Conservation (phyloP, 2,797 vertebrate species). For the Merluccius polli region DNA sequence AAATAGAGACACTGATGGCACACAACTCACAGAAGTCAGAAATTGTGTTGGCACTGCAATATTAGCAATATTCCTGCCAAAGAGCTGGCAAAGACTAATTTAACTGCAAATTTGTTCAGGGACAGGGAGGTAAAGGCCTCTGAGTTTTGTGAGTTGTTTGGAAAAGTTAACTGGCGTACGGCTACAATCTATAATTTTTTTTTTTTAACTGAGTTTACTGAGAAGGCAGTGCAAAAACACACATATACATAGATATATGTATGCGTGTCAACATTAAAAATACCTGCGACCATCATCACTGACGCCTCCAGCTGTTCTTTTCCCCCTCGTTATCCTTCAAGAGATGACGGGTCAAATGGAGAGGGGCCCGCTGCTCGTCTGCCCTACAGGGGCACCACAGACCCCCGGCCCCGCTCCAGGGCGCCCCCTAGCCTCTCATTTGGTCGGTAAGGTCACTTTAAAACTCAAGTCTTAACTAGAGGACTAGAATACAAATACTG, state of each 20-base stretch:
- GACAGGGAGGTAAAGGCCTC: conserved; percentile 28
- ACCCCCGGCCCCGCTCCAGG: conserved; percentile 63
- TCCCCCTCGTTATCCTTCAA: conserved; percentile 80
- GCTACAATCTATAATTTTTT: conserved; percentile 49
- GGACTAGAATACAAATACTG: conserved; percentile 42
- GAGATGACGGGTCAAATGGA: conserved; percentile 74
- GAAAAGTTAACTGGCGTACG: conserved; percentile 50
- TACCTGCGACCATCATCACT: conserved; percentile 82
- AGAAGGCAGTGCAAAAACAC: conserved; percentile 87
- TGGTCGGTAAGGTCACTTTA: conserved; percentile 46
- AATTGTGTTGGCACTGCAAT: conserved; percentile 27
- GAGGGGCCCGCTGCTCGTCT: conserved; percentile 70
- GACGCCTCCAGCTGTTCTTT: conserved; percentile 81
- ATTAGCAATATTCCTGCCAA: conserved; percentile 26
- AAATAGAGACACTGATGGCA: conserved; percentile 53
- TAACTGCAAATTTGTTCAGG: not conserved
- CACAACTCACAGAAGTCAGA: conserved; percentile 71
- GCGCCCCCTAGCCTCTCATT: conserved; percentile 63
- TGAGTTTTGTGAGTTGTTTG: conserved; percentile 66
- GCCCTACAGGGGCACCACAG: conserved; percentile 67
- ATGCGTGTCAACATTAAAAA: conserved; percentile 81
- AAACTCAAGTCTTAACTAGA: conserved; percentile 48
- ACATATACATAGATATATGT: conserved; percentile 86
- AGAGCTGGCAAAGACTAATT: conserved; percentile 15
- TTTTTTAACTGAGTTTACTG: conserved; percentile 72